Evolutionary conservation across 92 coral and sea anemone genomes (phyloP), one percentile per base, ranked within the genome.

Genomic region (Chrysogorgia sp.): DNA sequence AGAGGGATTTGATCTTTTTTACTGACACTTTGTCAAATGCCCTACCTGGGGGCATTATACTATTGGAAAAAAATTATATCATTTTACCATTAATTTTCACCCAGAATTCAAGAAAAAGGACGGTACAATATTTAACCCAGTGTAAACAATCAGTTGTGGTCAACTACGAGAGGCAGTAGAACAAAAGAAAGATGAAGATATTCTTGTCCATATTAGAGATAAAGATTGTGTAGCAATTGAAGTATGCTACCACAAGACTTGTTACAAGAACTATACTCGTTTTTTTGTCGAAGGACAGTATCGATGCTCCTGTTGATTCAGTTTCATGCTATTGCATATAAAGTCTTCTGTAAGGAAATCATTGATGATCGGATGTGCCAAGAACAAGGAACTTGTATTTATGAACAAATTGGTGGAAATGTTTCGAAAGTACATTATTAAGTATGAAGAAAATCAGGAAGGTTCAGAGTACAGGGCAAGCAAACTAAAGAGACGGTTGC

Each of bases 141-240:
- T 85, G 88, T 58, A 85, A 41, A 85, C 89, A 47, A 59, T 71
- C 3, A 33, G 25, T 79, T 72, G 75, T 30, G 77, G 88, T 9
- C 49, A 53, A 47, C 58, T 78, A n/a, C 82, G 82, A 29, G 75
- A 79, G 47, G 72, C 76, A 14, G 89, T 75, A 31, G 81, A 78
- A 60, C 43, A 49, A 74, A 63, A 53, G 43, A 81, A 79, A 33
- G 77, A 65, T 26, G 89, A 85, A 76, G 26, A 72, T 74, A 43
- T 68, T 68, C 57, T 41, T 22, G 34, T 68, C 40, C 58, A 68
- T 15, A 68, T 68, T 24, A 68, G 34, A 43, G 58, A 43, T 41
- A 68, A 41, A 26, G 58, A 41, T 26, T 68, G 76, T 29, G 76
- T 47, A 1, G 61, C 40, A 70, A 70, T 47, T 70, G 41, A 47